Conservation (phyloP, 2,113 vertebrate species). For the Microcebus murinus region DNA sequence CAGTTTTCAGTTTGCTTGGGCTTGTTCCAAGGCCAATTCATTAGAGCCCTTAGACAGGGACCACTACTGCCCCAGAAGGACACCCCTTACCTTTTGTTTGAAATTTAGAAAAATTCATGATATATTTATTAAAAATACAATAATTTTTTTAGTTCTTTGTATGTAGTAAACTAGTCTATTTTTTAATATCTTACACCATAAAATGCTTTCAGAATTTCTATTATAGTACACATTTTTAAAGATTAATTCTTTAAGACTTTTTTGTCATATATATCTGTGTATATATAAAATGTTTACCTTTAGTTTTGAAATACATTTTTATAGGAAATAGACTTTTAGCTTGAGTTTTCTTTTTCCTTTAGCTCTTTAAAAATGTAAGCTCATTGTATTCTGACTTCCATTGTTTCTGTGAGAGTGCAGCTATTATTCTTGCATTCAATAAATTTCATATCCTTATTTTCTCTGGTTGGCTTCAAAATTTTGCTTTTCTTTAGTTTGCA, state of each 20-base stretch:
- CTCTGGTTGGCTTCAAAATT: background rate
- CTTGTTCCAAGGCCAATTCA: background rate
- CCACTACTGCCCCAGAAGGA: accelerated
- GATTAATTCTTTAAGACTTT: background rate
- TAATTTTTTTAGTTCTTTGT: background rate
- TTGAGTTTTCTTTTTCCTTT: background rate
- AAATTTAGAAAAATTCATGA: background rate
- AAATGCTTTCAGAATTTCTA: background rate
- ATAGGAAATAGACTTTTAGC: background rate
- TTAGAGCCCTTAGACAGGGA: background rate
- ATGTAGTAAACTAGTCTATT: background rate
- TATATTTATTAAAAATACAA: background rate
- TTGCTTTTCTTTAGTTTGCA: background rate
- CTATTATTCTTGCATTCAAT: background rate
- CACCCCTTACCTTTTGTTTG: background rate
- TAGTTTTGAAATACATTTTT: background rate
- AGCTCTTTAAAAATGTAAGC: background rate
- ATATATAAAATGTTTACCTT: background rate
- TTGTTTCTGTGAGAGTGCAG: background rate
- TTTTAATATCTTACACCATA: background rate
- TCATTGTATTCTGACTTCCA: background rate
- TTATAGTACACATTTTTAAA: background rate
- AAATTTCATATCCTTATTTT: background rate
- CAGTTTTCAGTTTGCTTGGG: background rate
- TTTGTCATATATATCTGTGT: background rate